Evolutionary conservation across 2,797 vertebrate species (phyloP), one percentile per base, ranked within the genome.

Genomic region (Odontamblyopus rebecca): DNA sequence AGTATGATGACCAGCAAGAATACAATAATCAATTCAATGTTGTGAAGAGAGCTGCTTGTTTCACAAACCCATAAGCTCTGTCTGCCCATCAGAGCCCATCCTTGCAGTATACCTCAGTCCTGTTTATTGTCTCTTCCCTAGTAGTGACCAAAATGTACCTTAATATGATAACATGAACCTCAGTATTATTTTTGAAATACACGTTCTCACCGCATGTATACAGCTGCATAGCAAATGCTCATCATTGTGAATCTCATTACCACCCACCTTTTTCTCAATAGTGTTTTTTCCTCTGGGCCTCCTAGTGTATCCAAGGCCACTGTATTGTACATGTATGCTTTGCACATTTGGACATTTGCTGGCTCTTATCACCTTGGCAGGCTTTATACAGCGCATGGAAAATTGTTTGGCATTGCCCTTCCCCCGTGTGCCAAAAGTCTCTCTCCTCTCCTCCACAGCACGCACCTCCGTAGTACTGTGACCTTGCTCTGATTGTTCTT

Each of bases 331-430:
- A 50, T 57, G 41, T 73, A 51, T 81, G 65, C 82, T 63, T 53
- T 67, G 50, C 64, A 54, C 50, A 76, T 23, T 23, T 23, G 72
- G 79, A 69, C 80, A 73, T 89, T 87, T 86, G 71, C 79, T 75
- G 72, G 53, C 69, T 73, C 71, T 70, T 71, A 79, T 86, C 83
- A 72, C 67, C 67, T 85, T 89, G 86, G 85, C 85, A 73, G 77
- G 26, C 51, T 8, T 7, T 74, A 72, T 77, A 79, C 68, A 35
- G 61, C 69, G 62, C 23, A 64, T 74, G 70, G 69, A 63, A 72
- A 82, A 76, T 68, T 81, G 81, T 81, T 86, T 72, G 83, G 82
- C 76, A 48, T 38, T 89, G 79, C 68, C 79, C 78, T 86, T 77
- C 77, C 63, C 54, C 61, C 78, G 9, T 79, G 77, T 81, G 80